Conservation (phyloP, 1,140 invertebrate species). For the Thaumetopoea pityocampa region DNA sequence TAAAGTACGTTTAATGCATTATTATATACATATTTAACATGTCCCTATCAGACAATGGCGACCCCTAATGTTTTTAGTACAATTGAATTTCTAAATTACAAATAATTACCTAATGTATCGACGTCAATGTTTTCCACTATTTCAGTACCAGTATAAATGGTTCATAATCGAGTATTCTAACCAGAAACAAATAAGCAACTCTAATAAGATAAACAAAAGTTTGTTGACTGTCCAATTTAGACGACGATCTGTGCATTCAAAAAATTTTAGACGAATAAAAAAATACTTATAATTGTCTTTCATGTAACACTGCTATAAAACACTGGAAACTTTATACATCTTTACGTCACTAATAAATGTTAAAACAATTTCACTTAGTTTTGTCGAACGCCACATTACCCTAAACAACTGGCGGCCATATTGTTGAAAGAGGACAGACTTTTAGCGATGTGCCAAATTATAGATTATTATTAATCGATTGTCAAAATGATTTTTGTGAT, state of each 20-base stretch:
- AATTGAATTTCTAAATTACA: constrained; percentile 36
- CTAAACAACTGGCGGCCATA: constrained; percentile 76
- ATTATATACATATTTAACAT: constrained; percentile 40
- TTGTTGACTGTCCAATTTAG: constrained; percentile 75
- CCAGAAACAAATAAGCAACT: constrained; percentile 61
- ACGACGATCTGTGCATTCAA: constrained; percentile 59
- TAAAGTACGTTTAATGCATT: constrained; percentile 40
- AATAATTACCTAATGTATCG: constrained; percentile 69
- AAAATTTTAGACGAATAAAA: constrained; percentile 66
- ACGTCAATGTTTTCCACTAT: constrained; percentile 64
- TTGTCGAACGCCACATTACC: constrained; percentile 76
- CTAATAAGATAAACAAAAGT: constrained; percentile 75
- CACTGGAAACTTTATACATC: constrained; percentile 67
- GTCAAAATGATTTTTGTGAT: too few relatives aligned
- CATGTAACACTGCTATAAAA: constrained; percentile 72
- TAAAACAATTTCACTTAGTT: constrained; percentile 71
- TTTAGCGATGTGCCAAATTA: too few relatives aligned
- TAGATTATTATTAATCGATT: too few relatives aligned
- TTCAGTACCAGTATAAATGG: constrained; percentile 59
- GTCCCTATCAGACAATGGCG: constrained; percentile 74
- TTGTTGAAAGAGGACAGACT: constrained; percentile 68
- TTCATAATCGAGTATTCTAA: constrained; percentile 63
- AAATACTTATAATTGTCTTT: constrained; percentile 52
- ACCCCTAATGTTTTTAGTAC: constrained; percentile 60
- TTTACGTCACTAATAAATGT: constrained; percentile 66